Evolutionary conservation across 1,140 invertebrate genomes (phyloP).

Genomic region (Penaeus vannamei): DNA sequence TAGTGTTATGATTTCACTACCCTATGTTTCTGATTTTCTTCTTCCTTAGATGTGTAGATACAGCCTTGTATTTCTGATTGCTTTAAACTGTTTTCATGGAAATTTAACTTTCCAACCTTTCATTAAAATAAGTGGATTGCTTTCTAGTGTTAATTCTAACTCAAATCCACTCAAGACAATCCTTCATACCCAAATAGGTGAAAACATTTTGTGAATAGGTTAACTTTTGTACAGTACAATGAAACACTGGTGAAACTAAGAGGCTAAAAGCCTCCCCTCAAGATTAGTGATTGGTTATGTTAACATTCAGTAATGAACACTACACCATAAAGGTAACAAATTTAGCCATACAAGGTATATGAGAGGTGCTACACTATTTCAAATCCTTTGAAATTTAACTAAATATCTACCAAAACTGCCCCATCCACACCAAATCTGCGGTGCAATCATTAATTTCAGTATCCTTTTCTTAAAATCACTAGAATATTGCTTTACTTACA

Average conservation of each 20-base stretch:
- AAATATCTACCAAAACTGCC: no score
- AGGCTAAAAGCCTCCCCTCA: no score
- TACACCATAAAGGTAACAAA: not conserved
- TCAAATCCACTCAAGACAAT: not conserved
- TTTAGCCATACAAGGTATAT: no score
- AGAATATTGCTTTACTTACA: constrained; percentile 44
- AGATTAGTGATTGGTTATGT: not conserved
- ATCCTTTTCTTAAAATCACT: not conserved
- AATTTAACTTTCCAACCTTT: not conserved
- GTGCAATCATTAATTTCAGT: not conserved
- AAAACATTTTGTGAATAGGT: no score
- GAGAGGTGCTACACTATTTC: no score
- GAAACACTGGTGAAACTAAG: no score
- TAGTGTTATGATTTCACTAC: not conserved
- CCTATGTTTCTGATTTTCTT: no score
- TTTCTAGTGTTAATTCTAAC: not conserved
- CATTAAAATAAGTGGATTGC: not conserved
- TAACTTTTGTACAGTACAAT: no score
- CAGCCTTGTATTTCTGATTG: no score
- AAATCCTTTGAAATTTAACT: no score
- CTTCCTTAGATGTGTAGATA: not conserved
- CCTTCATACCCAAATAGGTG: no score
- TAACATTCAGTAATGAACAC: not conserved
- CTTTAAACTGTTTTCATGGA: not conserved
- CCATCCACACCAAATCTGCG: not conserved